These are phyloP conservation scores for Drosophila erecta DNA, from an alignment of 1,140 invertebrate species.

Conservation along the genomic window DNA sequence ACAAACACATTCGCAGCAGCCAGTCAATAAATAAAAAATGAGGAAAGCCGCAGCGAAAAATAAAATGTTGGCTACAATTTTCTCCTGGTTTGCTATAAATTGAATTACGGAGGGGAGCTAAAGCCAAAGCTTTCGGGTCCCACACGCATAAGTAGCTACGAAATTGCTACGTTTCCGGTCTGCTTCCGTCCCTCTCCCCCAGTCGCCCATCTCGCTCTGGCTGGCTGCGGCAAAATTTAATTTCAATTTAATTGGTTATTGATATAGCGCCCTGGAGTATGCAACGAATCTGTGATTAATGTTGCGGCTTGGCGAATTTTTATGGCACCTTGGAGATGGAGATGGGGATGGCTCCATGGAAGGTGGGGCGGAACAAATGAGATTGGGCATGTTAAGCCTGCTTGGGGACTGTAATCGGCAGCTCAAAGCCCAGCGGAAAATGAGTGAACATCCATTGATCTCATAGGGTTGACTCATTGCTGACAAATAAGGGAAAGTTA, in stretches of 20 bases:
- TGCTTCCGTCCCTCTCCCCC: conserved; percentile 6
- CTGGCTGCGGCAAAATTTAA: conserved; percentile 68
- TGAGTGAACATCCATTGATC: conserved; percentile 14
- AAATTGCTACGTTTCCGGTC: conserved; percentile 64
- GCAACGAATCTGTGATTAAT: conserved; percentile 77
- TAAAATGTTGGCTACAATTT: conserved; percentile 68
- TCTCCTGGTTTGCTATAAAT: conserved; percentile 64
- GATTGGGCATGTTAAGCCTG: conserved; percentile 53
- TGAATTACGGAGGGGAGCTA: conserved; percentile 61
- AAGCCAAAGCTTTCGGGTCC: conserved; percentile 54
- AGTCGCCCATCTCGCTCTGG: not conserved
- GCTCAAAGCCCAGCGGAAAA: conserved; percentile 30
- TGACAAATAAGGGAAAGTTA: not conserved
- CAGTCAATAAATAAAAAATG: conserved; percentile 78
- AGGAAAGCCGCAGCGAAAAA: conserved; percentile 43
- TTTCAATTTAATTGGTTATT: conserved; percentile 83
- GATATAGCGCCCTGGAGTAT: conserved; percentile 77
- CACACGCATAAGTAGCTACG: conserved; percentile 73
- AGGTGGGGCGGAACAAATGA: conserved; percentile 30
- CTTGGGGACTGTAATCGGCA: conserved; percentile 26
- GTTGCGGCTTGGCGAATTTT: conserved; percentile 74
- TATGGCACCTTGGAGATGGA: conserved; percentile 75
- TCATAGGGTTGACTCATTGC: too few relatives aligned
- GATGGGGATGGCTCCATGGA: not conserved
- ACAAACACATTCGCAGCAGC: conserved; percentile 7